phyloP scores from a whole-genome alignment of 2,888 invertebrate genomes.

The Sturmia bella region DNA sequence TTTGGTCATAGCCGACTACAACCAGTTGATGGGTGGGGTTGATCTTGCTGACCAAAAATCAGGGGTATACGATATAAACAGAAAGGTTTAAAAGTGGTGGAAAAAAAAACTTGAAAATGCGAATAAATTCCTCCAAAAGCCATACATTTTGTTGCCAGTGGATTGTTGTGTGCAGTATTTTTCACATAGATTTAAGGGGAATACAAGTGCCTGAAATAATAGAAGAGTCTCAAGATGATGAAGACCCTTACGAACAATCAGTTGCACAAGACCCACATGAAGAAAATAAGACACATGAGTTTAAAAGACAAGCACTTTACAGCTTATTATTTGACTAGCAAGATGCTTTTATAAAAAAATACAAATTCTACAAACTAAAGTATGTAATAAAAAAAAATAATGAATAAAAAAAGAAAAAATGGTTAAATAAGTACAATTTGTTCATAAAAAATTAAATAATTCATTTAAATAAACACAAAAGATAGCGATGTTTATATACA shows the following conservation, averaged over 20 bases:
- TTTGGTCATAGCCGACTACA: conserved; percentile 51
- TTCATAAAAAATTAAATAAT: neutral
- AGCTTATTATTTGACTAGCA: conserved; percentile 8
- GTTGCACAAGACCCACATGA: neutral
- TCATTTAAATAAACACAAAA: neutral
- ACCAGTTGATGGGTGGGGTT: conserved; percentile 55
- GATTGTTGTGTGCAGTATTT: neutral
- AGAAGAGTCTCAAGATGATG: neutral
- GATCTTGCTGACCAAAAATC: conserved; percentile 62
- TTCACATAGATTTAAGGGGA: neutral
- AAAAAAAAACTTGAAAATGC: conserved; percentile 7
- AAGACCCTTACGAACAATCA: neutral
- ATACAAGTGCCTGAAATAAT: neutral
- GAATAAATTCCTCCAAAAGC: conserved; percentile 6
- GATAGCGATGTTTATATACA: neutral
- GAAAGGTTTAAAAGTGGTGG: too few relatives aligned
- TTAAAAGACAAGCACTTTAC: conserved; percentile 4
- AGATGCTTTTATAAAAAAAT: neutral
- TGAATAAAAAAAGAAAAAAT: neutral
- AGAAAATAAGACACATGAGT: neutral
- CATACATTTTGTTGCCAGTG: conserved; percentile 2
- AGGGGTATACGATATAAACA: too few relatives aligned
- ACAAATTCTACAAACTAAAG: neutral
- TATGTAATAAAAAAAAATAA: neutral
- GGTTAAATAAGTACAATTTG: neutral